A percentile compares a stretch with the other conserved stretches of the same genome.
Conservation (phyloP, 2,797 vertebrate genomes). For the Phoxinus dragarum region DNA sequence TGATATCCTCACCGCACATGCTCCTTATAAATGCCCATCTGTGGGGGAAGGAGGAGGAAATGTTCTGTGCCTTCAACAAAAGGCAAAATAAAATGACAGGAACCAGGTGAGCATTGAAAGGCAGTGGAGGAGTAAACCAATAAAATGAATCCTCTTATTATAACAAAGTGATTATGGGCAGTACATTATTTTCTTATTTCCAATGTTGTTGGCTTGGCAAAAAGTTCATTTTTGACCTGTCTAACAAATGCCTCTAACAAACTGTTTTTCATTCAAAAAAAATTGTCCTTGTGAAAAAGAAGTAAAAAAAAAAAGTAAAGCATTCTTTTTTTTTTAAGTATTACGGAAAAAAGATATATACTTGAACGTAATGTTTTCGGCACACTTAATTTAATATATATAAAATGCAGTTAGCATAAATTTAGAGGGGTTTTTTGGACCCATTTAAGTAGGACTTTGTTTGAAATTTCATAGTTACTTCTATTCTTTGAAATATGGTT, state of each 20-base stretch:
- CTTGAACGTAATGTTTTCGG: not conserved
- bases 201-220: not conserved
- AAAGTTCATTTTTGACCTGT: not conserved
- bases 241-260: not conserved
- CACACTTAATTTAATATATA: not conserved
- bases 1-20: constrained; percentile 61
- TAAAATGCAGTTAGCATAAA: no score
- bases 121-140: not conserved
- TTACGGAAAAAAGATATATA: not conserved
- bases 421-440: no score
- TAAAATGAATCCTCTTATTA: not conserved
- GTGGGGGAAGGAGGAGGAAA: not conserved
- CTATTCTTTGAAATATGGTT: no score
- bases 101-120: not conserved
- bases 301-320: no score
- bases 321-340: not conserved
- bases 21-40: constrained; percentile 82
- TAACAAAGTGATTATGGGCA: not conserved
- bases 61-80: constrained; percentile 23
- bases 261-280: not conserved
- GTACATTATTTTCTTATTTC: not conserved
- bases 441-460: no score
- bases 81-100: not conserved
- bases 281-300: not conserved
- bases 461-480: no score